A percentile compares a stretch with the other conserved stretches of the same genome.
Evolutionary conservation across 64 coral and sea anemone genomes (phyloP).

Genomic region (Montipora capricornis): DNA sequence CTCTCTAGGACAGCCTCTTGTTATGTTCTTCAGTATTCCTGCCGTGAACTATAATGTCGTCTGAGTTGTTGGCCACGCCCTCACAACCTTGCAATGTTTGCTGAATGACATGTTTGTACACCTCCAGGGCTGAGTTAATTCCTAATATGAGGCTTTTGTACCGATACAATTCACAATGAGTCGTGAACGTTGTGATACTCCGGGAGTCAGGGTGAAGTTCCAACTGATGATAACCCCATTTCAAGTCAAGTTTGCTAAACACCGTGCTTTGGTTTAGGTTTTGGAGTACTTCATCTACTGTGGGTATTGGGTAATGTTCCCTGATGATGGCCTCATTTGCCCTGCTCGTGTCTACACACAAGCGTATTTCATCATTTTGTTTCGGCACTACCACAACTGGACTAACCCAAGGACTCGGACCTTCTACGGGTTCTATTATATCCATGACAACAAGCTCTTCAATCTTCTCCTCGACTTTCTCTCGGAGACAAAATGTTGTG

Average conservation of each 20-base stretch:
- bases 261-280: neutral
- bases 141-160: constrained; percentile 42
- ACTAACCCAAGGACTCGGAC: constrained; percentile 16
- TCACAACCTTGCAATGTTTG: constrained; percentile 10
- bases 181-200: constrained; percentile 35
- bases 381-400: constrained; percentile 40
- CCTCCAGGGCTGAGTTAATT: neutral
- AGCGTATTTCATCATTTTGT: constrained; percentile 5
- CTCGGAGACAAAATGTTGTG: constrained; percentile 14
- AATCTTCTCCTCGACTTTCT: constrained; percentile 18
- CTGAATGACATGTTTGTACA: constrained; percentile 34
- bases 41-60: constrained; percentile 46
- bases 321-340: constrained; percentile 6
- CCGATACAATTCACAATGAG: constrained; percentile 2
- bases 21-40: constrained; percentile 34
- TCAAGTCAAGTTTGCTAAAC: neutral
- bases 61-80: constrained; percentile 18
- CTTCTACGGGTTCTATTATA: constrained; percentile 34
- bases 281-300: constrained; percentile 41
- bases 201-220: neutral
- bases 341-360: neutral
- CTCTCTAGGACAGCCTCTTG: constrained; percentile 4
- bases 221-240: neutral
- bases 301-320: constrained; percentile 27
- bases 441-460: constrained; percentile 28